These are phyloP conservation scores for Harpalus rufipes DNA, from an alignment of 2,888 invertebrate species.

Conservation along the genomic window DNA sequence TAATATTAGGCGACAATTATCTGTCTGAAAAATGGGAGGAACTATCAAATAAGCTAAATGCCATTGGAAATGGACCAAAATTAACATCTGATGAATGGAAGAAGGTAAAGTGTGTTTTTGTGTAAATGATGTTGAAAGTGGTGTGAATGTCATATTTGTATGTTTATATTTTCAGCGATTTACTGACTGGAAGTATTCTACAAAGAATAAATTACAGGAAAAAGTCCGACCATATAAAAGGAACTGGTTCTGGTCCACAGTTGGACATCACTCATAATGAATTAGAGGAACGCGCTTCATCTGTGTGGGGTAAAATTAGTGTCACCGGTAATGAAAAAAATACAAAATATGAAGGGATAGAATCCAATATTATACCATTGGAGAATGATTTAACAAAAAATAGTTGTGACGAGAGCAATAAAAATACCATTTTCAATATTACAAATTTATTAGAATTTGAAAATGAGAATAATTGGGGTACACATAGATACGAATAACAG, in stretches of 20 bases:
- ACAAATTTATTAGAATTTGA: conserved; percentile 1
- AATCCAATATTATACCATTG: background rate
- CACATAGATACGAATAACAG: background rate
- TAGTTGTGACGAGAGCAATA: background rate
- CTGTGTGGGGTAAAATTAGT: conserved; percentile 5
- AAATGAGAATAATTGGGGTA: background rate
- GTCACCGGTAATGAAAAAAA: background rate
- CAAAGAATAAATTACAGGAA: background rate
- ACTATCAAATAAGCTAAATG: conserved; percentile 14
- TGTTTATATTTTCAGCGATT: background rate
- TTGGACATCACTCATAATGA: background rate
- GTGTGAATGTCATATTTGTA: background rate
- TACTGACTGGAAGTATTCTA: conserved; percentile 9
- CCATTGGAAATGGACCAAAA: background rate
- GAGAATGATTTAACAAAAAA: background rate
- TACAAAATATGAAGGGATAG: background rate
- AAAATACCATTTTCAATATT: background rate
- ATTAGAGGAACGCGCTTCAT: background rate
- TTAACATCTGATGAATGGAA: conserved; percentile 15
- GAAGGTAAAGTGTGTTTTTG: background rate
- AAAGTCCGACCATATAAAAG: background rate
- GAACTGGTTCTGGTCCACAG: conserved; percentile 23
- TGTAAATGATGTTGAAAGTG: too few species aligned
- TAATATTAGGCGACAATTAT: conserved; percentile 20
- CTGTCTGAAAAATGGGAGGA: background rate